Conservation (phyloP, 2,888 invertebrate genomes). For the Dysmachus trigonus region DNA sequence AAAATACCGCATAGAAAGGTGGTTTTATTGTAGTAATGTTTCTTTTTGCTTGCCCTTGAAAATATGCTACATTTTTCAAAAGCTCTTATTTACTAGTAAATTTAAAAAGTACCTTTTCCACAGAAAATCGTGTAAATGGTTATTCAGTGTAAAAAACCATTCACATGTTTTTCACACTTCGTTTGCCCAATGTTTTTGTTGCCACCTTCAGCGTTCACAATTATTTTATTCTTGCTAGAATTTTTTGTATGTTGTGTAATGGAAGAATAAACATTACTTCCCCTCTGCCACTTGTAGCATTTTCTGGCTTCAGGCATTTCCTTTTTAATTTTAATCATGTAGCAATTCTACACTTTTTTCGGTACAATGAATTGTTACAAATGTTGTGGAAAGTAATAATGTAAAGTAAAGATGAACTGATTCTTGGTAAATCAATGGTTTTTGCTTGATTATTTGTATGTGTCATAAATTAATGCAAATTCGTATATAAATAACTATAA, state of each 20-base stretch:
- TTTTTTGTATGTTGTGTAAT: neutral
- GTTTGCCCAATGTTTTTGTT: neutral
- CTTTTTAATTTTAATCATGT: neutral
- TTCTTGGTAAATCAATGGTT: too few species aligned
- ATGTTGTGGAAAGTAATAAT: too few species aligned
- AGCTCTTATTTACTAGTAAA: neutral
- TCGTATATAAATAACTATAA: too few species aligned
- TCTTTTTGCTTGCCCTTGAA: neutral
- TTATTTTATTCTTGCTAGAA: neutral
- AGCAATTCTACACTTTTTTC: neutral
- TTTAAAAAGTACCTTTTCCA: neutral
- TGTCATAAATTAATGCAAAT: too few species aligned
- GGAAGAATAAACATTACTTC: neutral
- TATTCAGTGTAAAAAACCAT: neutral
- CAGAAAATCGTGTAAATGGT: too few species aligned
- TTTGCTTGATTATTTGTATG: too few species aligned
- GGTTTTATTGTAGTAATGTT: neutral
- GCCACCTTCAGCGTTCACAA: neutral
- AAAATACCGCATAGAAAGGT: neutral
- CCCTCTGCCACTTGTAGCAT: neutral
- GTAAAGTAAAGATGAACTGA: too few species aligned
- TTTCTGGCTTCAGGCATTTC: neutral
- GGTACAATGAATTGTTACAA: neutral
- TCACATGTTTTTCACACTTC: neutral
- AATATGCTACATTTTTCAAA: neutral